Base-by-base conservation (phyloP, 2,888 invertebrate genomes). In the Tribolium freemani region DNA sequence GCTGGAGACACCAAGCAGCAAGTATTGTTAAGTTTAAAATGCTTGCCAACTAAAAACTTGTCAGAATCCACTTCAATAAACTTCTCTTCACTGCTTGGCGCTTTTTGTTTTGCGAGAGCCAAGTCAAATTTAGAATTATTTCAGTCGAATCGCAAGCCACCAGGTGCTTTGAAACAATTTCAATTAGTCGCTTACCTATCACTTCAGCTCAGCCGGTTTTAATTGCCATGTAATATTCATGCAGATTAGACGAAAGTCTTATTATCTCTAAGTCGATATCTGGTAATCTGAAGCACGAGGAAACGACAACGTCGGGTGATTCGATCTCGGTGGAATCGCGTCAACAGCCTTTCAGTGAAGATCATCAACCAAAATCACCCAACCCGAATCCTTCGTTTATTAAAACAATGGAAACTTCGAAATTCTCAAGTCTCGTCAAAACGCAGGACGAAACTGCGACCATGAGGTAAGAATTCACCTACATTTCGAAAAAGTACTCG, bases 161-260 rank as follows among this genome's bases (percentile, higher is more conserved):
- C 38, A 38, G 38, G 38, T 38, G 38, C 38, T 3, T 38, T 38
- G 8, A 38, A 38, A 38, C 38, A 38, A 38, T 38, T 38, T 38
- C n/a, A 38, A 38, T 38, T 38, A 38, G 38, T 38, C n/a, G n/a
- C 38, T 38, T 61, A 61, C 2, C 20, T 10, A 60, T 13, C 48
- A 48, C 48, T 11, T 66, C 38, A 38, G n/a, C n/a, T 38, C 8
- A 38, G 8, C 38, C 13, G 2, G 21, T 58, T 45, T 45, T 60
- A 60, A 60, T 60, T 60, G 48, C 46, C 21, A 60, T 45, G 31
- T 45, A 31, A 58, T 58, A 48, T 60, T 67, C 26, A 21, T 78
- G 64, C 78, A 86, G 86, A 70, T 85, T 93, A 82, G 92, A 92
- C 79, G 92, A 93, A 82, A 90, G 89, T 54, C 83, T 91, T 51